phyloP scores from a whole-genome alignment of 1,140 invertebrate genomes.

The Drosophila hydei region DNA sequence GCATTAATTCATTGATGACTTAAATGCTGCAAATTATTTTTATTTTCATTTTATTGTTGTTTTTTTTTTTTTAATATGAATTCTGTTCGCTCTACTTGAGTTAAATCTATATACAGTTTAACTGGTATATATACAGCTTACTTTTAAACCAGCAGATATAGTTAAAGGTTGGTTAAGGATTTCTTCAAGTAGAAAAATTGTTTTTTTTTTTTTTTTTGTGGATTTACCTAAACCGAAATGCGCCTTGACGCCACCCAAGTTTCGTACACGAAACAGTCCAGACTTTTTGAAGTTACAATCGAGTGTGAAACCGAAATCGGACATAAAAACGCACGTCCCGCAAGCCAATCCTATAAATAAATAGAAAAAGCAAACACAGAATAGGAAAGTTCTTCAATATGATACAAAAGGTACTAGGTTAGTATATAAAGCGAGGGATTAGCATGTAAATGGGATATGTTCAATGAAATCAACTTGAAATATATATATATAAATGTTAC shows the following conservation, averaged over 20 bases:
- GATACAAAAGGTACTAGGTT: constrained; percentile 53
- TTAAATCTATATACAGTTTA: constrained; percentile 26
- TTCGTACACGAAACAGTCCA: constrained; percentile 93
- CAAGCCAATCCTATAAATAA: constrained; percentile 86
- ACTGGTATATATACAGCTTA: constrained; percentile 34
- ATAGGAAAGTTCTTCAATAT: constrained; percentile 69
- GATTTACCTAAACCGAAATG: constrained; percentile 92
- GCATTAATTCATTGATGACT: constrained; percentile 77
- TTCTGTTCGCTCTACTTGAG: constrained; percentile 42
- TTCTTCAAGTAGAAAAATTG: neutral
- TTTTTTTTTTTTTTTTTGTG: neutral
- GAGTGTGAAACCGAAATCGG: constrained; percentile 93
- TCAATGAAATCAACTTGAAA: neutral
- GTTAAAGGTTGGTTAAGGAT: neutral
- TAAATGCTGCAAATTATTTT: constrained; percentile 55
- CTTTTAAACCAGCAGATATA: constrained; percentile 28
- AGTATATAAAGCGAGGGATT: constrained; percentile 45
- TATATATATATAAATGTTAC: constrained; percentile 8
- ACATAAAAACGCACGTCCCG: constrained; percentile 92
- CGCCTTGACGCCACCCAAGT: constrained; percentile 94
- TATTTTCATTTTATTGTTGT: constrained; percentile 13
- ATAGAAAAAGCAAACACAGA: constrained; percentile 80
- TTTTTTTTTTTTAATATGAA: constrained; percentile 24
- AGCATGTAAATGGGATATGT: constrained; percentile 2
- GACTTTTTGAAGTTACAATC: constrained; percentile 96